Evolutionary conservation across 1,140 invertebrate genomes (phyloP), one percentile per base, ranked within the genome.

Genomic region (Drosophila pruinosa): DNA sequence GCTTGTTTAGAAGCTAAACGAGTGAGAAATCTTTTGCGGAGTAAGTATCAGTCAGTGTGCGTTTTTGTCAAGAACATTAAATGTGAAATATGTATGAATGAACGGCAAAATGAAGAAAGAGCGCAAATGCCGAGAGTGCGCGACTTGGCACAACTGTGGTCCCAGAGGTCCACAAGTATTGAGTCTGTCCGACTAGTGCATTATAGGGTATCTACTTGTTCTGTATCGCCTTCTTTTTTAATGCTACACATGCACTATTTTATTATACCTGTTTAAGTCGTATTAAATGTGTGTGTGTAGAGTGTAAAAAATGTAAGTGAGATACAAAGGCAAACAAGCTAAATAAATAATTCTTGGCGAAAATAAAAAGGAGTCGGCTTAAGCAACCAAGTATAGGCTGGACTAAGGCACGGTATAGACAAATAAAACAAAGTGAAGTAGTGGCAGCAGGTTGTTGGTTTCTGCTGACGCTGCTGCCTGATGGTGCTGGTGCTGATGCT

Each of bases 281-380:
- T 17, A 5, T 8, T 10, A 0, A 24, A 15, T 4, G 8, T 2
- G 2, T n/a, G 2, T 14, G 3, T 19, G 3, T 8, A 28, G 22
- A 38, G 53, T 57, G 43, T 41, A 15, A 21, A n/a, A 26, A 17
- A 24, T 7, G 24, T 10, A 56, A 53, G 50, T 36, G 50, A 21
- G 50, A 21, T 5, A 7, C 50, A 28, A 10, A 31, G 47, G 47
- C 47, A 28, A 50, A 54, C 17, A 43, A 56, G 39, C 24, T 57
- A 57, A 24, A 57, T 28, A 43, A 57, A 57, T 57, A 54, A 26
- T 57, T 17, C 14, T n/a, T n/a, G 21, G n/a, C 14, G 53, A 4
- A 56, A 41, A n/a, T 41, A 39, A 38, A 26, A 57, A 22, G 36
- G 22, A 57, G 53, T 41, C 43, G 22, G 14, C 22, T 57, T 41